Evolutionary conservation across 2,797 vertebrate species (phyloP).

Genomic region (Paratrypauchen microcephalus): DNA sequence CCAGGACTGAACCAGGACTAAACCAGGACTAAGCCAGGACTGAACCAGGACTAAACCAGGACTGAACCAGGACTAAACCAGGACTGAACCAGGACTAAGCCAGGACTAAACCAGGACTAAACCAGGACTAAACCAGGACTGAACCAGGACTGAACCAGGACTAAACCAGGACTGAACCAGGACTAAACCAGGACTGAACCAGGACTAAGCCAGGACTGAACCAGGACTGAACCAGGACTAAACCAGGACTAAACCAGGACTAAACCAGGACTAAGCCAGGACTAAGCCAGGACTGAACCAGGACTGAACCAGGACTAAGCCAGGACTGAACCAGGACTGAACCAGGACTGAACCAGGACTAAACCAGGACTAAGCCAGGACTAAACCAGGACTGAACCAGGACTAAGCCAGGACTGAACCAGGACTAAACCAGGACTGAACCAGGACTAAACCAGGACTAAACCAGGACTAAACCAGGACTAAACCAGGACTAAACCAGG

Average conservation of each 20-base stretch:
- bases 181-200: no score
- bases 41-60: neutral
- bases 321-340: no score
- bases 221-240: neutral
- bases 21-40: neutral
- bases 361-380: neutral
- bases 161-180: neutral
- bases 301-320: neutral
- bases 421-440: no score
- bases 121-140: neutral
- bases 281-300: no score
- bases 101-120: no score
- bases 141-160: neutral
- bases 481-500: neutral
- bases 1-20: no score
- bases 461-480: no score
- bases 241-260: neutral
- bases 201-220: neutral
- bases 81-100: no score
- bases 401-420: no score
- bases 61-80: no score
- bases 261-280: no score
- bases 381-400: no score
- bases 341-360: neutral
- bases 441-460: neutral